Evolutionary conservation across 1,140 invertebrate species (phyloP), one percentile per base, ranked within the genome.

Genomic region (Aphaenogaster rudis): DNA sequence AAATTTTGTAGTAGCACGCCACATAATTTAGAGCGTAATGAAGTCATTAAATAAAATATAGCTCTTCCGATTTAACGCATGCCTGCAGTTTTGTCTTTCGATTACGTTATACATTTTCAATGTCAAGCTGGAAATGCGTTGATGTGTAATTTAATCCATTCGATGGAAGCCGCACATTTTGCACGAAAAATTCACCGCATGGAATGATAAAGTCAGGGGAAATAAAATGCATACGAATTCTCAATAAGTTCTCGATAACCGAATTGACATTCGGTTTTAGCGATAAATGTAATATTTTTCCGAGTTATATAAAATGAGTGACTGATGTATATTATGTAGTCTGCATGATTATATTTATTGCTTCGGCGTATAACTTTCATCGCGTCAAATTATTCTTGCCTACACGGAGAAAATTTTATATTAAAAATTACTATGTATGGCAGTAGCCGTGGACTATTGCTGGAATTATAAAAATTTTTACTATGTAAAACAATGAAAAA

Each of bases 31-130:
- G 17, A 42, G 2, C 7, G 8, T 48, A 33, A 74, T 21, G n/a
- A 84, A 28, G 5, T 4, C 4, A 63, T 76, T 63, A 84, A 84
- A 76, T 61, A 48, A 59, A 76, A 84, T 48, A 84, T 61, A 15
- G 9, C 54, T 21, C 1, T 9, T 74, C 1, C 9, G 9, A 74
- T 84, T 39, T 13, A n/a, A 61, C 57, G 50, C 13, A 8, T 33
- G 15, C 5, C 6, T n/a, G 11, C 57, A 54, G 42, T 81, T 90
- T 81, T 71, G 28, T 78, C 39, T 64, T 74, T 79, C 21, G 52
- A 87, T 89, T 89, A 81, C 33, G 42, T 67, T 88, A 72, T 69
- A 15, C 57, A 87, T 64, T 82, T 87, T 90, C 15, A 33, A 78
- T 66, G 17, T 52, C 21, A 67, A 21, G 9, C 28, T 50, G 8